Evolutionary conservation across 1,140 invertebrate species (phyloP).

Genomic region (Idris sp.): DNA sequence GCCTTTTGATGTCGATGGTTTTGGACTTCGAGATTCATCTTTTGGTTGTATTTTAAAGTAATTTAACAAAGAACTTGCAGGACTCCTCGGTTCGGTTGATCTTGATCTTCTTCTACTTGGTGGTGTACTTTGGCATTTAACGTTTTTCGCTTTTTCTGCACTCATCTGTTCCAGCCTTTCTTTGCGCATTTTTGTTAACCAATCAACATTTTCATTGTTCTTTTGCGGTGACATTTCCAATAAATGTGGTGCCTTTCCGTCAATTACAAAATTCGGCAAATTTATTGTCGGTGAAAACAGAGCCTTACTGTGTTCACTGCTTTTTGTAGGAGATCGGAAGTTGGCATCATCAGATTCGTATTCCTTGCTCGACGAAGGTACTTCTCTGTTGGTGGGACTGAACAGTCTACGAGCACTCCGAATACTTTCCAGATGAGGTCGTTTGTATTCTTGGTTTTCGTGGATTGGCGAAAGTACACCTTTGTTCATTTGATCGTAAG

Average conservation of each 20-base stretch:
- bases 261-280: constrained; percentile 86
- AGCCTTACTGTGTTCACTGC: constrained; percentile 11
- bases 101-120: constrained; percentile 66
- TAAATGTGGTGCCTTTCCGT: constrained; percentile 86
- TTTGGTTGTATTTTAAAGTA: constrained; percentile 60
- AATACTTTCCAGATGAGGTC: constrained; percentile 73
- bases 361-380: constrained; percentile 40
- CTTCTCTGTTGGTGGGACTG: constrained; percentile 63
- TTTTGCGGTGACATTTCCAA: constrained; percentile 84
- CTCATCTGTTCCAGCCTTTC: constrained; percentile 74
- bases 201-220: constrained; percentile 83
- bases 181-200: constrained; percentile 84
- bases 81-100: constrained; percentile 69
- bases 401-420: constrained; percentile 72
- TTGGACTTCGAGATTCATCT: constrained; percentile 28
- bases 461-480: constrained; percentile 72
- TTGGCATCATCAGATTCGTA: constrained; percentile 67
- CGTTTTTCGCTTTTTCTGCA: constrained; percentile 58
- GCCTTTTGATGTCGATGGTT: constrained; percentile 43
- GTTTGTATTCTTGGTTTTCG: constrained; percentile 73
- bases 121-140: constrained; percentile 61
- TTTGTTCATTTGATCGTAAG: constrained; percentile 69
- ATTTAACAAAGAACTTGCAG: constrained; percentile 66
- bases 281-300: constrained; percentile 84
- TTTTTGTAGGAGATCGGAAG: constrained; percentile 62